Evolutionary conservation across 2,888 invertebrate species (phyloP), one percentile per base, ranked within the genome.

Genomic region (Lissocephala sabroskyi): DNA sequence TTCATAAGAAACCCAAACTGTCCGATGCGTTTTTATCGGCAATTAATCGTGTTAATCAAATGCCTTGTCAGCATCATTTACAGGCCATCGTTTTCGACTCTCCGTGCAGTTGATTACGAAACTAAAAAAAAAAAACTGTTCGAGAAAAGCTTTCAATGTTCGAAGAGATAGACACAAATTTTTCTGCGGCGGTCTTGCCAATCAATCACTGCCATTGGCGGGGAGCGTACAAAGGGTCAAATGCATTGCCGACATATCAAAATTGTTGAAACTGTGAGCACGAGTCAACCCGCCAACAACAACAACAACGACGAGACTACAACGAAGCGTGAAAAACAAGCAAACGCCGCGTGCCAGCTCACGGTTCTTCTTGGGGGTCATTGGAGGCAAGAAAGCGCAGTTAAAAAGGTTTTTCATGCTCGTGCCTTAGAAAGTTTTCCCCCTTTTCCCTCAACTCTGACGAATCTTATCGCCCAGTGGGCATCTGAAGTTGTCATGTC

Each of bases 11-110:
- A 62, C 62, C n/a, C 65, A 65, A 65, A 59, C 63, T 65, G 65
- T 73, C 64, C 58, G 62, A 62, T n/a, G n/a, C 64, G 70, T 51
- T 79, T 74, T 80, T 82, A 79, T 81, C 82, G 71, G 68, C 78
- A 79, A 81, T 81, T 80, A 81, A 81, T 81, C 80, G 80, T 75
- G 79, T 79, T 79, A 78, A 81, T 78, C 78, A 77, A 81, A 79
- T 71, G 80, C 70, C 75, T 82, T 81, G 82, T 82, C 80, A 82
- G 79, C 81, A 63, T 79, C 79, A 76, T 68, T 82, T 80, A 77
- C 23, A 23, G 23, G 7, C 23, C 7, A 3, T 23, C 23, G n/a
- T 23, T 23, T 23, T 23, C 23, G 23, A 5, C 4, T 3, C 23
- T 23, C 7, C 23, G 7, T n/a, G 7, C 23, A 41, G 44, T 49